These are phyloP conservation scores for Hemicentrotus pulcherrimus DNA, from an alignment of 35 echinoderm and acorn worm species.

Conservation along the genomic window DNA sequence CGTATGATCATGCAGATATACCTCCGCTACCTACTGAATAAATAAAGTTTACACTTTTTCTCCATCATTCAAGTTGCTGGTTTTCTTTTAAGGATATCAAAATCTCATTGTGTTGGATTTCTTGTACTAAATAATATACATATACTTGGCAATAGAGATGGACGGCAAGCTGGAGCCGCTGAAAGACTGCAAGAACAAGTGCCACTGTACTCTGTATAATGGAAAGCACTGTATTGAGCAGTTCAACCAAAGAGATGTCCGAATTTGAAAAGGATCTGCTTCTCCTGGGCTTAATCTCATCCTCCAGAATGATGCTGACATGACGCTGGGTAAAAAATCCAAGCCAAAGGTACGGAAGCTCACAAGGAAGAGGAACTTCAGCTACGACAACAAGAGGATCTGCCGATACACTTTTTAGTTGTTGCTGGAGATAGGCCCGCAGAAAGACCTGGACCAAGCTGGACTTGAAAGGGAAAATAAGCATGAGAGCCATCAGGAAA, in stretches of 20 bases:
- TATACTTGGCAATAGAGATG: neutral
- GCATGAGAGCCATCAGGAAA: no score
- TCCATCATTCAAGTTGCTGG: no score
- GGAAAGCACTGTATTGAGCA: conserved; percentile 39
- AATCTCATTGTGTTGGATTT: no score
- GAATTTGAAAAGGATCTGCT: conserved; percentile 34
- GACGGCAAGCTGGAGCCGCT: neutral
- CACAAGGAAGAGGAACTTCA: neutral
- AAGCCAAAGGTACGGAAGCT: neutral
- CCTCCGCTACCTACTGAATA: no score
- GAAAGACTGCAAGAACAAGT: conserved; percentile 16
- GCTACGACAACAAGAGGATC: conserved; percentile 1
- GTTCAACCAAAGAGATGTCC: conserved; percentile 36
- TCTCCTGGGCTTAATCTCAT: neutral
- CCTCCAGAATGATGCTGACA: neutral
- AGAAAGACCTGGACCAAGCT: no score
- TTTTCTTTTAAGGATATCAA: no score
- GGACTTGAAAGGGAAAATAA: no score
- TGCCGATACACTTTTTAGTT: conserved; percentile 6
- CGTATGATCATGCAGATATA: no score
- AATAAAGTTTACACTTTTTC: no score
- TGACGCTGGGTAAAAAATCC: neutral
- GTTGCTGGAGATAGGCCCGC: neutral
- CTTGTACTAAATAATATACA: no score
- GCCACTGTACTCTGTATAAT: conserved; percentile 20